phyloP scores from a whole-genome alignment of 2,888 invertebrate species.

The Himalopsyche anomala region DNA sequence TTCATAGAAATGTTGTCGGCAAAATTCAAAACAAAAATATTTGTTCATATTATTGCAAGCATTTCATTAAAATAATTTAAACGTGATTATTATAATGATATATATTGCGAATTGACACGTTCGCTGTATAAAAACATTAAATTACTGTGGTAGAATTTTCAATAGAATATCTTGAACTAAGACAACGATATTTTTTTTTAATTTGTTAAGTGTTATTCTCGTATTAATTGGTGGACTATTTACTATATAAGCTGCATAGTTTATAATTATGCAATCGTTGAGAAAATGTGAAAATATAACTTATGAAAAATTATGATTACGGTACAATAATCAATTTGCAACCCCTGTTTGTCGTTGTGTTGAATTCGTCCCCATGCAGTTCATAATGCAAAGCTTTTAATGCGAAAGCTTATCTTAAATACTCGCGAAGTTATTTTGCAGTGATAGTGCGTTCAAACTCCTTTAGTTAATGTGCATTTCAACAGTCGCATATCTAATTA shows the following conservation, averaged over 20 bases:
- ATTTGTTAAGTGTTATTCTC: too few relatives aligned
- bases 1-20: not conserved
- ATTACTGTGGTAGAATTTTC: too few relatives aligned
- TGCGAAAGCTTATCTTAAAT: slow-evolving; percentile 55
- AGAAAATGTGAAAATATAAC: too few relatives aligned
- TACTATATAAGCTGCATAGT: too few relatives aligned
- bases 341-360: slow-evolving; percentile 46
- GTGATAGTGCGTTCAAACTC: slow-evolving; percentile 53
- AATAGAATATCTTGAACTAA: too few relatives aligned
- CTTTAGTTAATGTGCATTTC: slow-evolving; percentile 53
- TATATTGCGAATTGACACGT: too few relatives aligned
- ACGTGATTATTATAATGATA: too few relatives aligned
- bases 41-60: not conserved
- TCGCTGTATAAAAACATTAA: too few relatives aligned
- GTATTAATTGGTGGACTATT: too few relatives aligned
- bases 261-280: too few relatives aligned
- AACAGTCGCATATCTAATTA: slow-evolving; percentile 59
- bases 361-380: slow-evolving; percentile 39
- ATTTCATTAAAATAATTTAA: not conserved
- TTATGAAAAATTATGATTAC: not conserved
- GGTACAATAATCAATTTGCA: slow-evolving; percentile 35
- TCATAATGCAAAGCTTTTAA: slow-evolving; percentile 47
- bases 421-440: slow-evolving; percentile 36
- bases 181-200: too few relatives aligned
- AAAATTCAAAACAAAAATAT: not conserved